A percentile compares a stretch with the other conserved stretches of the same genome.
These are phyloP conservation scores for Nomada ruficornis DNA, from an alignment of 2,888 invertebrate genomes.

Conservation along the genomic window DNA sequence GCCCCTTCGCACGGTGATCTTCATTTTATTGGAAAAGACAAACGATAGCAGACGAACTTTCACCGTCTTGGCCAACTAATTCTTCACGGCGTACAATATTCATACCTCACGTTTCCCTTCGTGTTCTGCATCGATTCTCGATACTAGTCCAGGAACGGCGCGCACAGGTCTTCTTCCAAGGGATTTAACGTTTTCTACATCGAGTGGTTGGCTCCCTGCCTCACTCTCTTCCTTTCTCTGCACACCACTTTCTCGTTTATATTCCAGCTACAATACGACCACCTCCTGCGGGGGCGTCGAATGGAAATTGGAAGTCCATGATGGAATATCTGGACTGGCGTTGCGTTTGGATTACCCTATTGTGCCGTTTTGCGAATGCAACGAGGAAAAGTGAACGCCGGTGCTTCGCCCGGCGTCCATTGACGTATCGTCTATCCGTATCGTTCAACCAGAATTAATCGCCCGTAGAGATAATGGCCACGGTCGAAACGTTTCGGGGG, in stretches of 20 bases:
- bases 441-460: slow-evolving; percentile 36
- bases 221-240: too few species aligned
- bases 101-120: slow-evolving; percentile 20
- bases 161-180: slow-evolving; percentile 17
- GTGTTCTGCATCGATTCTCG: slow-evolving; percentile 46
- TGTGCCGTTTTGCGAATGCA: slow-evolving; percentile 24
- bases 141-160: slow-evolving; percentile 13
- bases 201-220: neutral
- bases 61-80: neutral
- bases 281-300: slow-evolving; percentile 3
- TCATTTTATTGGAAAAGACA: neutral
- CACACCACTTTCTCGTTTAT: slow-evolving; percentile 35
- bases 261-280: slow-evolving; percentile 31
- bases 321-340: slow-evolving; percentile 17
- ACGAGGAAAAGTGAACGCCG: slow-evolving; percentile 32
- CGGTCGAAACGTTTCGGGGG: slow-evolving; percentile 1
- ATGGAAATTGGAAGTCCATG: slow-evolving; percentile 28
- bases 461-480: slow-evolving; percentile 37
- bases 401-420: slow-evolving; percentile 2
- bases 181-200: slow-evolving; percentile 41
- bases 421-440: slow-evolving; percentile 31
- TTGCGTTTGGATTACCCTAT: slow-evolving; percentile 29
- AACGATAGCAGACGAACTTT: neutral
- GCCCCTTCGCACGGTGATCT: too few species aligned
- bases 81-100: neutral